Conservation (phyloP, 2,888 invertebrate species). For the Venusia cambrica region DNA sequence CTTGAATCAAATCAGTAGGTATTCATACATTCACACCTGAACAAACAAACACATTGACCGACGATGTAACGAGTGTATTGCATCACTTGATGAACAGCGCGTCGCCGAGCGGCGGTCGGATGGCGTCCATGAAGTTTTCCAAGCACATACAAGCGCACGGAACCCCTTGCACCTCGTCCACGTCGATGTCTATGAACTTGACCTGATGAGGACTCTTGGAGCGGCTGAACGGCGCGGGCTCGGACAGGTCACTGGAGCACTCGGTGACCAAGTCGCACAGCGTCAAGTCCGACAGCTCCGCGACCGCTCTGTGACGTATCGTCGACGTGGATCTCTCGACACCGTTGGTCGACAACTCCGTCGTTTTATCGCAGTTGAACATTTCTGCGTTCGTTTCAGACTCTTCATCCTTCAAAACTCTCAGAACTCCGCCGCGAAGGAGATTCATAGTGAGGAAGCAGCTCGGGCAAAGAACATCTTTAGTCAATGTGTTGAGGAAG, state of each 20-base stretch:
- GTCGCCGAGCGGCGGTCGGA: constrained; percentile 44
- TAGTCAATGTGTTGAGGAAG: constrained; percentile 20
- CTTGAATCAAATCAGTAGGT: too few species aligned
- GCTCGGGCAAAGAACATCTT: constrained; percentile 43
- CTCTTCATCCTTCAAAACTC: constrained; percentile 54
- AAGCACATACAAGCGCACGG: constrained; percentile 40
- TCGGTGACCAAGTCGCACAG: constrained; percentile 28
- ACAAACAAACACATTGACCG: too few species aligned
- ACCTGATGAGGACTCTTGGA: constrained; percentile 34
- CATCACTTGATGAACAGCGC: constrained; percentile 5
- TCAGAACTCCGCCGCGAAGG: constrained; percentile 35
- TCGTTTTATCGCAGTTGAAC: constrained; percentile 43
- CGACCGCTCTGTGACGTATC: constrained; percentile 25
- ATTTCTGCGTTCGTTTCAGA: constrained; percentile 40
- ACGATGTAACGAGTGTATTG: too few species aligned
- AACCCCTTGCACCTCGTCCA: constrained; percentile 14
- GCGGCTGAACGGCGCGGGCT: constrained; percentile 5
- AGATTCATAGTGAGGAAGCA: constrained; percentile 46
- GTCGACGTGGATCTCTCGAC: constrained; percentile 42
- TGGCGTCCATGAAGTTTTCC: constrained; percentile 52
- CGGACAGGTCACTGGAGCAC: constrained; percentile 21
- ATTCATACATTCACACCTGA: too few species aligned
- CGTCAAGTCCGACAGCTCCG: constrained; percentile 28
- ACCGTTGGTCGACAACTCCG: constrained; percentile 28
- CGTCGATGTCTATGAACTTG: constrained; percentile 31